Conservation (phyloP, 2,113 vertebrate species). For the Grus americana region DNA sequence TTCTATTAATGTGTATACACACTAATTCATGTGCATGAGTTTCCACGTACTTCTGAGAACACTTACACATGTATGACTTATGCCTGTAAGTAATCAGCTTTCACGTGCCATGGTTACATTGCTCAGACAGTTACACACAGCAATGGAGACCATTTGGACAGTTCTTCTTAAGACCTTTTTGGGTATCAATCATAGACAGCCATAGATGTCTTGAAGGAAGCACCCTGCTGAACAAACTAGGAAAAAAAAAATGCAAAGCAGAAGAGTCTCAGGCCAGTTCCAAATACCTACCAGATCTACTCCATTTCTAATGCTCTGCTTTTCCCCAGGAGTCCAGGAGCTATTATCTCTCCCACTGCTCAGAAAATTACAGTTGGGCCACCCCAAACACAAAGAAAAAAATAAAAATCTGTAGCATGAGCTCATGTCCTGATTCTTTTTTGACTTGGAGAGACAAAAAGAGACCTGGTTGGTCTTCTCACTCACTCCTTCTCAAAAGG, state of each 20-base stretch:
- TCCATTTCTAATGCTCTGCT: background rate
- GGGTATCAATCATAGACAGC: background rate
- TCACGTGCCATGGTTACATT: background rate
- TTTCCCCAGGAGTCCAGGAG: background rate
- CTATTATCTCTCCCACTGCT: background rate
- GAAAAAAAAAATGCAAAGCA: background rate
- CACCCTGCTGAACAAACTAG: background rate
- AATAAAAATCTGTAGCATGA: background rate
- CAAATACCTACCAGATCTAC: background rate
- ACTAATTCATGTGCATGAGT: background rate
- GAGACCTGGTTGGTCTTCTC: background rate
- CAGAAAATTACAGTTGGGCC: background rate
- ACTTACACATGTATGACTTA: background rate
- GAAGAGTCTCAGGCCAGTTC: background rate
- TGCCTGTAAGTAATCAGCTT: background rate
- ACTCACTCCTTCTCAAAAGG: background rate
- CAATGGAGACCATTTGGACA: background rate
- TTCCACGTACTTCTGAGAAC: background rate
- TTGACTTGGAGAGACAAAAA: background rate
- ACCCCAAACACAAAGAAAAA: background rate
- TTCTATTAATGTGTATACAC: background rate
- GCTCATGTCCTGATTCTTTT: background rate
- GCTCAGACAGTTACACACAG: background rate
- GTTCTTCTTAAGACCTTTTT: background rate
- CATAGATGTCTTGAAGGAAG: background rate